Percentiles rank a stretch among this genome's conserved stretches.
Conservation (phyloP, 2,113 vertebrate species). For the Sceloporus undulatus region DNA sequence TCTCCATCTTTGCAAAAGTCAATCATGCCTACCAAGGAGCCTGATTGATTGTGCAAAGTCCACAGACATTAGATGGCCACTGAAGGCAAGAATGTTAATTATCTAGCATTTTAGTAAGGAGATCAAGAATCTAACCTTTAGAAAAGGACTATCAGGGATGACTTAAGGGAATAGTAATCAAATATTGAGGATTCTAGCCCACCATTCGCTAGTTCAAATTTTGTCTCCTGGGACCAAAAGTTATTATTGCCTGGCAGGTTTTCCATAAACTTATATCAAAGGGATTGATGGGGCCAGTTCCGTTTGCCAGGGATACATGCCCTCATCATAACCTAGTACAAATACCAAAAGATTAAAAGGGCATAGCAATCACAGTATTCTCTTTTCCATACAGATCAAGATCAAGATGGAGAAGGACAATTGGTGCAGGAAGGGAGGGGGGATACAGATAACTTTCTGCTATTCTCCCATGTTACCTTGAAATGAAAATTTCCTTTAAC, state of each 20-base stretch:
- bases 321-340: conserved; percentile 45
- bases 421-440: fast-evolving
- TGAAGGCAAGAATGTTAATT: conserved; percentile 77
- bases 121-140: conserved; percentile 70
- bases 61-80: conserved; percentile 52
- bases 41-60: conserved; percentile 73
- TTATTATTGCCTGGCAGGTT: conserved; percentile 67
- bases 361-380: conserved; percentile 42
- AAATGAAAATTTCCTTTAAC: conserved; percentile 17
- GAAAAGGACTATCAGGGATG: conserved; percentile 67
- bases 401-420: neutral
- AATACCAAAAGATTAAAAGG: conserved; percentile 47
- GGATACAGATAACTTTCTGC: conserved; percentile 41
- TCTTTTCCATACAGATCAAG: conserved; percentile 22
- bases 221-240: conserved; percentile 70
- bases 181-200: conserved; percentile 65
- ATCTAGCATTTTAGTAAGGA: conserved; percentile 73
- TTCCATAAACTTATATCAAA: conserved; percentile 61
- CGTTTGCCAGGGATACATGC: conserved; percentile 56
- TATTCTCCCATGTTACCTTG: fast-evolving
- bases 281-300: conserved; percentile 52
- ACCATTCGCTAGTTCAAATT: conserved; percentile 69
- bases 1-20: conserved; percentile 63
- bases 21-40: conserved; percentile 61
- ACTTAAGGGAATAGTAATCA: conserved; percentile 71